phyloP scores from a whole-genome alignment of 2,113 vertebrate species.

The Prinia subflava region DNA sequence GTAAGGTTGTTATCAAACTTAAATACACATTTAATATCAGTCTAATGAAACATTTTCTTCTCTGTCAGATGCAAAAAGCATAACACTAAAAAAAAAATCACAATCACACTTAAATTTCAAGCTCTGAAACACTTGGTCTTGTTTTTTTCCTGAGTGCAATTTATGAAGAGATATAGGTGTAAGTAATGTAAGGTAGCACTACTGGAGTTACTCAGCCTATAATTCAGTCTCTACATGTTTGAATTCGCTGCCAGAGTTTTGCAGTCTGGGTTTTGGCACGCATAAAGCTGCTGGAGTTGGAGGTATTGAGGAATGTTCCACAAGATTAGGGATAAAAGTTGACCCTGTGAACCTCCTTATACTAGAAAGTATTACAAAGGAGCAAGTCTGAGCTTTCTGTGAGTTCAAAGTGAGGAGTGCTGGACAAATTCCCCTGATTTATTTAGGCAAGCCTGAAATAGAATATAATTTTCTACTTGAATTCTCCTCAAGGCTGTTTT shows the following conservation, averaged over 20 bases:
- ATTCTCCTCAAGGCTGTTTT: not conserved
- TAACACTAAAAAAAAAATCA: not conserved
- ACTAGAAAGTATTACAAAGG: not conserved
- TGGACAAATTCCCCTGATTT: not conserved
- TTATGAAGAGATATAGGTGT: not conserved
- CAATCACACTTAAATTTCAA: not conserved
- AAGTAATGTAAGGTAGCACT: not conserved
- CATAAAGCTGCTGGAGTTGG: not conserved
- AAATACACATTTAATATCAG: not conserved
- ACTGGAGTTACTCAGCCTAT: not conserved
- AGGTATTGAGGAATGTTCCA: not conserved
- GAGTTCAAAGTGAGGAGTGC: not conserved
- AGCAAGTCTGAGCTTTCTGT: not conserved
- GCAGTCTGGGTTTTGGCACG: not conserved
- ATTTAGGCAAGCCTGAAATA: not conserved
- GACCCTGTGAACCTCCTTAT: not conserved
- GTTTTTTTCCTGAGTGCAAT: not conserved
- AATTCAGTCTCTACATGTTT: not conserved
- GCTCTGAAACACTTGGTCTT: not conserved
- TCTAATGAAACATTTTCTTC: not conserved
- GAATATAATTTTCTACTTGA: not conserved
- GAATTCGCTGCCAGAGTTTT: not conserved
- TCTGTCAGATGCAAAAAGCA: not conserved
- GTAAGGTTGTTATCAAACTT: not conserved
- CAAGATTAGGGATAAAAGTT: slow-evolving; percentile 20